Percentiles rank a stretch among this genome's conserved stretches.
Evolutionary conservation across 2,797 vertebrate species (phyloP).

Genomic region (Periparus ater): DNA sequence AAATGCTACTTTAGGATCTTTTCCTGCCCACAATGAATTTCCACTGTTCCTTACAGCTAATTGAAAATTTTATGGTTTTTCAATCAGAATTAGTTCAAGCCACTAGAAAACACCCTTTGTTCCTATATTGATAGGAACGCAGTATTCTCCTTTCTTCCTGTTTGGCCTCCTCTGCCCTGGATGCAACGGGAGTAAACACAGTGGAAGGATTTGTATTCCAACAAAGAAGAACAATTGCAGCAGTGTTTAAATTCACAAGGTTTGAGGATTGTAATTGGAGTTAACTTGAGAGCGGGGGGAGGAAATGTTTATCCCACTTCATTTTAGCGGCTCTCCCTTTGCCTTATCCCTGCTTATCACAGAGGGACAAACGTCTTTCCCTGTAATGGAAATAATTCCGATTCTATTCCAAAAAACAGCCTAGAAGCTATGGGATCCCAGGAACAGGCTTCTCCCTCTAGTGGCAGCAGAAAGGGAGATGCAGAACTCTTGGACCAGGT

Average conservation of each 20-base stretch:
- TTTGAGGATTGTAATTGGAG: conserved; percentile 25
- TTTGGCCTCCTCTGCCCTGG: conserved; percentile 40
- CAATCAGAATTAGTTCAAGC: neutral
- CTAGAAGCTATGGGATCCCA: neutral
- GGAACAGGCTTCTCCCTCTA: conserved; percentile 57
- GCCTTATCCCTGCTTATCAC: neutral
- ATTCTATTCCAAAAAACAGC: neutral
- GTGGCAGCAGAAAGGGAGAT: conserved; percentile 25
- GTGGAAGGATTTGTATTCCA: conserved; percentile 49
- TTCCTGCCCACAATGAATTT: neutral
- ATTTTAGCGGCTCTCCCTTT: neutral
- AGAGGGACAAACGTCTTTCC: neutral
- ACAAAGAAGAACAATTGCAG: conserved; percentile 42
- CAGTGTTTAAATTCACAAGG: conserved; percentile 48
- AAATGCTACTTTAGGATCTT: neutral
- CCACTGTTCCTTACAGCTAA: neutral
- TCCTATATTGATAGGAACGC: conserved; percentile 1
- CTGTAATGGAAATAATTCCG: neutral
- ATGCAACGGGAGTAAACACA: conserved; percentile 36
- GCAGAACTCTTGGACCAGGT: neutral
- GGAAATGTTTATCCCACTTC: neutral
- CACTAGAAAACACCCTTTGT: conserved; percentile 46
- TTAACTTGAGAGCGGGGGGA: neutral
- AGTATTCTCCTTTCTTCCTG: conserved; percentile 61
- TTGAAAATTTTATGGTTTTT: neutral